phyloP scores from a whole-genome alignment of 1,140 invertebrate genomes.

The Globodera rostochiensis region DNA sequence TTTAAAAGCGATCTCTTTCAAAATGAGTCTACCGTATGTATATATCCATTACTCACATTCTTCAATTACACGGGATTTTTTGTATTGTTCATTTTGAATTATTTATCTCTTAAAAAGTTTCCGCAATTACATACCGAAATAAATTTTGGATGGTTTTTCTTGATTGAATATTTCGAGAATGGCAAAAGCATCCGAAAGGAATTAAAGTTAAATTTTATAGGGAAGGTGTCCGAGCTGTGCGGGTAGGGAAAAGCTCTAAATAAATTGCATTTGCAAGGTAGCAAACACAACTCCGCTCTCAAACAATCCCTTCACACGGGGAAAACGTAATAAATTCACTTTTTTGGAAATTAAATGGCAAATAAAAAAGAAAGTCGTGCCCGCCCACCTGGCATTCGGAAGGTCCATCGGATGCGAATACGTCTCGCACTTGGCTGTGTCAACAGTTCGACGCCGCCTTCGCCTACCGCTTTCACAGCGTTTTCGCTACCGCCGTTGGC shows the following conservation, averaged over 20 bases:
- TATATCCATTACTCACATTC: background rate
- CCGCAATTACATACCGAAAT: too few species aligned
- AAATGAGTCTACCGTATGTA: too few species aligned
- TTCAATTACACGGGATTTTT: background rate
- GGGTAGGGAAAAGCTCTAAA: background rate
- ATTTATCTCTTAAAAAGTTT: background rate
- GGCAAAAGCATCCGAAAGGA: too few species aligned
- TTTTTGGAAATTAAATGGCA: background rate
- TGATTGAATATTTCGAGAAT: too few species aligned
- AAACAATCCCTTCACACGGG: background rate
- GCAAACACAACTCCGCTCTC: too few species aligned
- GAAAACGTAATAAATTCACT: background rate
- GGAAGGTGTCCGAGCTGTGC: too few species aligned
- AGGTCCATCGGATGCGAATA: constrained; percentile 17
- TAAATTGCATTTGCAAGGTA: background rate
- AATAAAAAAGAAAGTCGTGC: background rate
- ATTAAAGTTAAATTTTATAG: too few species aligned
- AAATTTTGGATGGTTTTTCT: too few species aligned
- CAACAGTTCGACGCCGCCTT: background rate
- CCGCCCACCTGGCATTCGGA: background rate
- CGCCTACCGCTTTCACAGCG: background rate
- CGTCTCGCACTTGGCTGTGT: constrained; percentile 11
- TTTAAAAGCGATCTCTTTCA: too few species aligned
- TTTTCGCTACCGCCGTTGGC: background rate
- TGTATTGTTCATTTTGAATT: background rate